phyloP scores from a whole-genome alignment of 1,140 invertebrate genomes.

The Sycophila sp. region DNA sequence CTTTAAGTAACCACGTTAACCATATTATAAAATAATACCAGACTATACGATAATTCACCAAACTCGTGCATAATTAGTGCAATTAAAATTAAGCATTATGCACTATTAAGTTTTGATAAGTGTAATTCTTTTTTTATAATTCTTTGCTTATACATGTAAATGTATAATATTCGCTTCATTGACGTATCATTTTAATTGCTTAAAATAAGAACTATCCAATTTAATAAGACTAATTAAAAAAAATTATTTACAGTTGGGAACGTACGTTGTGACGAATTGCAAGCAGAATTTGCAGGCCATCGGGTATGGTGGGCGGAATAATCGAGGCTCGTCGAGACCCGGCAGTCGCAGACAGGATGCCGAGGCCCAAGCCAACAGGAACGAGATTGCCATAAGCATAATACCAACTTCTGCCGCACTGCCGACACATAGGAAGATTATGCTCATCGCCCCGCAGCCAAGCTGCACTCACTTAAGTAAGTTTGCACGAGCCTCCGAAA shows the following conservation, averaged over 20 bases:
- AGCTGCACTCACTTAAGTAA: slow-evolving; percentile 53
- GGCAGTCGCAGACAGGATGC: not conserved
- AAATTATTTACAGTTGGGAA: slow-evolving; percentile 46
- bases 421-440: slow-evolving; percentile 53
- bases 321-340: not conserved
- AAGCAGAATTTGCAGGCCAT: slow-evolving; percentile 50
- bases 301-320: slow-evolving; percentile 5
- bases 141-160: too few relatives aligned
- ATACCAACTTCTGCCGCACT: slow-evolving; percentile 53
- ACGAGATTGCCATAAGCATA: slow-evolving; percentile 58
- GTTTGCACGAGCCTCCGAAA: slow-evolving; percentile 25
- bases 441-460: slow-evolving; percentile 51
- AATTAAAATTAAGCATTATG: too few relatives aligned
- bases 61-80: too few relatives aligned
- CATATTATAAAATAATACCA: too few relatives aligned
- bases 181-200: too few relatives aligned
- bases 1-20: too few relatives aligned
- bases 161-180: too few relatives aligned
- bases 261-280: slow-evolving; percentile 55
- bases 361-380: slow-evolving; percentile 40
- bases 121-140: too few relatives aligned
- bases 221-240: not conserved
- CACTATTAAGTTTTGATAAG: too few relatives aligned
- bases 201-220: slow-evolving; percentile 3
- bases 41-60: too few relatives aligned